Conservation (phyloP, 2,113 vertebrate species). For the Menura novaehollandiae region DNA sequence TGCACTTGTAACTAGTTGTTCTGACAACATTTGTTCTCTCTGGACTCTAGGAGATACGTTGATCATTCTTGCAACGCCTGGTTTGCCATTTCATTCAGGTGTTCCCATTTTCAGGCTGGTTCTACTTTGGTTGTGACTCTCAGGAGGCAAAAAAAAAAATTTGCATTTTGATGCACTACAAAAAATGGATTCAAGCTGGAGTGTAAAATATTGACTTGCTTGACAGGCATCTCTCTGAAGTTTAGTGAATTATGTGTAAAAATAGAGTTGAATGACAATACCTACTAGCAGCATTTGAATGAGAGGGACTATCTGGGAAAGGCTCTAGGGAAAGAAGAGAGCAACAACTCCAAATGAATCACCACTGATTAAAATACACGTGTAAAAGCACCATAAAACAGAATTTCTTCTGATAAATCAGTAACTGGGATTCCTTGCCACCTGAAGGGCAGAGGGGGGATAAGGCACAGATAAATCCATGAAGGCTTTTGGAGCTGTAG, state of each 20-base stretch:
- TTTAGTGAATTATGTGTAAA: slow-evolving; percentile 24
- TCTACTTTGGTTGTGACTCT: not conserved
- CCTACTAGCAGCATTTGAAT: not conserved
- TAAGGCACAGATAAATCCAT: not conserved
- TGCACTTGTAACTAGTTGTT: slow-evolving; percentile 5
- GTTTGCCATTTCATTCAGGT: not conserved
- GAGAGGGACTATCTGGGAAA: not conserved
- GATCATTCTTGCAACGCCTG: not conserved
- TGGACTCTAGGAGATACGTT: not conserved
- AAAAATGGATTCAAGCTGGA: not conserved
- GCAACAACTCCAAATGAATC: not conserved
- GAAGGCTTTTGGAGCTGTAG: not conserved
- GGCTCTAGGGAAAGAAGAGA: not conserved
- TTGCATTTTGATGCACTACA: slow-evolving; percentile 11
- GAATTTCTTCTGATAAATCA: not conserved
- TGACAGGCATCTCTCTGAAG: not conserved
- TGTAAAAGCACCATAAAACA: not conserved
- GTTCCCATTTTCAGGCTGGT: not conserved
- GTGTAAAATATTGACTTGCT: slow-evolving; percentile 32
- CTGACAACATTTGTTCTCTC: not conserved
- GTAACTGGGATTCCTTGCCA: not conserved
- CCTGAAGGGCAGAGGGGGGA: not conserved
- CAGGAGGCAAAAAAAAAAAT: not conserved
- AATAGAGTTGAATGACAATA: slow-evolving; percentile 1
- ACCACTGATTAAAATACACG: not conserved